Percentiles rank a stretch among this genome's conserved stretches.
Conservation (phyloP, 2,797 vertebrate genomes). For the Acridotheres tristis region DNA sequence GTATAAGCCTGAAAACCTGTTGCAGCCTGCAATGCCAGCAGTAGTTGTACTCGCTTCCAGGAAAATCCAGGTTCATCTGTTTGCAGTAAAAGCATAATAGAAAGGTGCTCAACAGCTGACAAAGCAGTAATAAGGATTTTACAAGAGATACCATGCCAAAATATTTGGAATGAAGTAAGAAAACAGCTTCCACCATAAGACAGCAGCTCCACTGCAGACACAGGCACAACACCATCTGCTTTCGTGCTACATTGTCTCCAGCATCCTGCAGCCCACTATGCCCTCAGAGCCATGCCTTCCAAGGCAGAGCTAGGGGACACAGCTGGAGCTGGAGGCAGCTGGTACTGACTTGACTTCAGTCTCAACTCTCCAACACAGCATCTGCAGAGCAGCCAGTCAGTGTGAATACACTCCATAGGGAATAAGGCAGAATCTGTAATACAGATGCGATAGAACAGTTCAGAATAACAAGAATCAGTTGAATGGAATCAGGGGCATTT, state of each 20-base stretch:
- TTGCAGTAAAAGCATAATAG: background rate
- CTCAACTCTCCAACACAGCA: background rate
- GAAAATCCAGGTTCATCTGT: background rate
- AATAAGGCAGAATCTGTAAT: background rate
- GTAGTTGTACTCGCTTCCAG: background rate
- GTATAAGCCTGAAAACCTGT: background rate
- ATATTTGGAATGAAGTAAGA: background rate
- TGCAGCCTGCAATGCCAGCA: background rate
- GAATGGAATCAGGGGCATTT: background rate
- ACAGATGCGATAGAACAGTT: background rate
- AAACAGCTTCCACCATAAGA: background rate
- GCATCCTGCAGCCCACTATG: background rate
- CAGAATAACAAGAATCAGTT: background rate
- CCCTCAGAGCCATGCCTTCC: background rate
- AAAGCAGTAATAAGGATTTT: background rate
- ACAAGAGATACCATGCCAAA: background rate
- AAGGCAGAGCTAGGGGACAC: background rate
- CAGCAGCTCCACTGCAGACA: background rate
- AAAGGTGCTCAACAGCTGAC: background rate
- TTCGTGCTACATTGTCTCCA: fast-evolving
- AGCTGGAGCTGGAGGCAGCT: background rate
- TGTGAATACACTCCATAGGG: background rate
- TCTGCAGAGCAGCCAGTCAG: background rate
- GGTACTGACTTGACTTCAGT: background rate
- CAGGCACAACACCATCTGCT: background rate